Evolutionary conservation across 2,797 vertebrate genomes (phyloP), one percentile per base, ranked within the genome.

Genomic region (Diceros bicornis): DNA sequence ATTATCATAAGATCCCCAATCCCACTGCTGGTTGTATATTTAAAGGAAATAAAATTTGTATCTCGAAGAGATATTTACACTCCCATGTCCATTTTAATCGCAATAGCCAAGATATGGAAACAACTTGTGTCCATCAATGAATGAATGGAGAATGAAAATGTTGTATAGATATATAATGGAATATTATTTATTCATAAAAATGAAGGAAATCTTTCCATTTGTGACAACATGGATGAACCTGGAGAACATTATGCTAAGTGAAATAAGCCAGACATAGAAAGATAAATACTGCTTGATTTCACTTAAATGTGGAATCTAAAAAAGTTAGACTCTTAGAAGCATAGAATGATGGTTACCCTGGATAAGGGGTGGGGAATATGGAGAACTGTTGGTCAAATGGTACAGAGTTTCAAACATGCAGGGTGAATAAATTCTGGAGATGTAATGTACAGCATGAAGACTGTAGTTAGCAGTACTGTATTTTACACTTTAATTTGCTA

Each of bases 271-370:
- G 69, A 64, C 47, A 84, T 44, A 74, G 79, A 92, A 75, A 55
- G 81, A 44, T 44, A 55, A 64, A 44, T 55, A 52, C 20, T 62
- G 27, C 13, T 41, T 84, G 34, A 55, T n/a, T 25, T 68, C 52
- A 79, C 75, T 90, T 68, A 90, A 90, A 79, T 79, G 34, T 25
- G 47, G 25, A 92, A 64, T 74, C 20, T 84, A 29, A 55, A 83
- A 74, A 41, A 34, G 8, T 50, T 23, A 3, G 47, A 52, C 13
- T 37, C 68, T 74, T 74, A 52, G 68, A 64, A 32, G 8, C 44
- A 64, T 64, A 32, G 13, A 74, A 32, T 52, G 57, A 6, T 74
- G 8, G 17, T 62, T 52, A 52, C 25, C 8, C 17, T 25, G 68
- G 9, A 14, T 84, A 44, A 18, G 14, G 32, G 44, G 32, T 62